These are phyloP conservation scores for Astyanax mexicanus DNA, from an alignment of 2,797 vertebrate genomes.

Conservation along the genomic window DNA sequence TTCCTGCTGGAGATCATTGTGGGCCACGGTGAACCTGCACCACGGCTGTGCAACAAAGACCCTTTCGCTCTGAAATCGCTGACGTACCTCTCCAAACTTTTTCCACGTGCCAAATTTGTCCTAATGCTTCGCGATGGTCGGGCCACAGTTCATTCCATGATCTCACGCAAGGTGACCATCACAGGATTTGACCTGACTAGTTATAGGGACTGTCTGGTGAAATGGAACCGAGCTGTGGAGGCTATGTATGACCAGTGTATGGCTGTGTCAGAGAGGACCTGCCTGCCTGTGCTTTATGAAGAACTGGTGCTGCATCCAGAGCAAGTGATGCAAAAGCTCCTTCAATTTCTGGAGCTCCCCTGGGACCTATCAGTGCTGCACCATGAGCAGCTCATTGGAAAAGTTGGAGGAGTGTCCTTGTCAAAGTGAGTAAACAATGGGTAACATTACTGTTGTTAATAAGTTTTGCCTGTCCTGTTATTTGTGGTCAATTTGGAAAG, in stretches of 20 bases:
- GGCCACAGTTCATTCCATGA: slow-evolving; percentile 97
- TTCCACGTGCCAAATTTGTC: slow-evolving; percentile 94
- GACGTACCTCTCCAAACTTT: slow-evolving; percentile 92
- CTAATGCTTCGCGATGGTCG: slow-evolving; percentile 96
- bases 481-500: too few relatives aligned
- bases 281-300: slow-evolving; percentile 92
- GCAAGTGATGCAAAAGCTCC: slow-evolving; percentile 90
- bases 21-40: slow-evolving; percentile 94
- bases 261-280: slow-evolving; percentile 85
- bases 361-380: slow-evolving; percentile 95
- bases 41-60: slow-evolving; percentile 96
- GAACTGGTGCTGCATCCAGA: slow-evolving; percentile 94
- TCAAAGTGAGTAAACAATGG: slow-evolving; percentile 89
- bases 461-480: too few relatives aligned
- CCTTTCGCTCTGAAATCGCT: slow-evolving; percentile 97
- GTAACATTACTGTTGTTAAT: too few relatives aligned
- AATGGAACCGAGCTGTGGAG: slow-evolving; percentile 98
- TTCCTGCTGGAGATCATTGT: slow-evolving; percentile 96
- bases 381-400: slow-evolving; percentile 97
- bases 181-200: slow-evolving; percentile 96
- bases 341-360: slow-evolving; percentile 91
- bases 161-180: slow-evolving; percentile 97
- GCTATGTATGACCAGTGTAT: slow-evolving; percentile 97
- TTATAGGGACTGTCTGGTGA: slow-evolving; percentile 96
- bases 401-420: slow-evolving; percentile 95